Conservation (phyloP, 2,797 vertebrate species). For the Ceyx erithaca region DNA sequence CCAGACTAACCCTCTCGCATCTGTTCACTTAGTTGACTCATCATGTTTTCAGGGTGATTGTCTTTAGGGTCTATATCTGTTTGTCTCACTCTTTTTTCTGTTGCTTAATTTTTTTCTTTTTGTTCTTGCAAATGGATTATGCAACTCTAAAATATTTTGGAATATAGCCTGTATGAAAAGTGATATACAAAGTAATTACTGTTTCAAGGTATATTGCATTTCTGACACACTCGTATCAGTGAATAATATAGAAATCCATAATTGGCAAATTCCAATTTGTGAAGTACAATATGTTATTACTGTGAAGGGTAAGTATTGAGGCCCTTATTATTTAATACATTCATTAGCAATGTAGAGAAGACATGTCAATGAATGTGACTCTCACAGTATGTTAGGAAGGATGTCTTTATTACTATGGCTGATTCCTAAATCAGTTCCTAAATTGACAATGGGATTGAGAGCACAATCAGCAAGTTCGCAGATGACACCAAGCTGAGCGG, state of each 20-base stretch:
- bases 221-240: neutral
- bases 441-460: no score
- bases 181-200: neutral
- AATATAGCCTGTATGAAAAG: neutral
- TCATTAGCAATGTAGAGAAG: neutral
- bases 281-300: no score
- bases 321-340: neutral
- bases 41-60: neutral
- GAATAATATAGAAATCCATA: neutral
- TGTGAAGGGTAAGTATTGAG: neutral
- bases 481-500: no score
- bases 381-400: neutral
- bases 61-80: neutral
- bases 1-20: neutral
- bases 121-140: neutral
- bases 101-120: neutral
- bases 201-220: neutral
- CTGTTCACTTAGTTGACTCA: neutral
- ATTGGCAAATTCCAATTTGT: neutral
- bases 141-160: neutral
- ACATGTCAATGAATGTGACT: neutral
- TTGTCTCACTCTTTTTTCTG: neutral
- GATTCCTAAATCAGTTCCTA: neutral
- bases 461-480: no score
- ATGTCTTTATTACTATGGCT: neutral